Conservation (phyloP, 2,797 vertebrate genomes). For the Eulemur albifrons region DNA sequence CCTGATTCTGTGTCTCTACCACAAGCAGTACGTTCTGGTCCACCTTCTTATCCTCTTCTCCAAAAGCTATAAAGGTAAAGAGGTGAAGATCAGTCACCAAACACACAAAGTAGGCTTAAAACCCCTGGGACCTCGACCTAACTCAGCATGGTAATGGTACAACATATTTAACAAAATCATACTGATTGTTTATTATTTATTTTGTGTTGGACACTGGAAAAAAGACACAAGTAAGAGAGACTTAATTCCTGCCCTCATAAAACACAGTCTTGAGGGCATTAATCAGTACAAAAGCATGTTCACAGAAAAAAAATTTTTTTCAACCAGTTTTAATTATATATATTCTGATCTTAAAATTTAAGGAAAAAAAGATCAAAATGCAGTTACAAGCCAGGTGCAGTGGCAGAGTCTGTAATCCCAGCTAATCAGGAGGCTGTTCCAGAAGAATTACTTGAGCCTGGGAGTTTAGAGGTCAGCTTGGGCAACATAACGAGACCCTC, state of each 20-base stretch:
- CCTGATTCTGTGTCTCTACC: conserved; percentile 6
- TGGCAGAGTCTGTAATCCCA: background rate
- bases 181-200: background rate
- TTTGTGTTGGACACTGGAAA: background rate
- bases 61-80: conserved; percentile 22
- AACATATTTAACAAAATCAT: background rate
- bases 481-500: background rate
- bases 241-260: background rate
- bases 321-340: background rate
- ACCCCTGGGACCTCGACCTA: background rate
- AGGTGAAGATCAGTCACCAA: background rate
- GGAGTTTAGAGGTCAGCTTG: background rate
- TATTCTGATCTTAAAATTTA: background rate
- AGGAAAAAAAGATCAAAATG: background rate
- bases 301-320: background rate
- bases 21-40: conserved; percentile 7
- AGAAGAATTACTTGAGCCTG: background rate
- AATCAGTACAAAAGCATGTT: background rate
- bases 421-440: background rate
- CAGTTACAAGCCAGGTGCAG: background rate
- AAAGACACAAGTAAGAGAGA: background rate
- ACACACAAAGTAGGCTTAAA: conserved; percentile 28
- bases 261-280: background rate
- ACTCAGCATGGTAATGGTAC: background rate
- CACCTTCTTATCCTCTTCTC: background rate